These are phyloP conservation scores for Hirudo medicinalis DNA, from an alignment of 1,140 invertebrate genomes.

Conservation along the genomic window DNA sequence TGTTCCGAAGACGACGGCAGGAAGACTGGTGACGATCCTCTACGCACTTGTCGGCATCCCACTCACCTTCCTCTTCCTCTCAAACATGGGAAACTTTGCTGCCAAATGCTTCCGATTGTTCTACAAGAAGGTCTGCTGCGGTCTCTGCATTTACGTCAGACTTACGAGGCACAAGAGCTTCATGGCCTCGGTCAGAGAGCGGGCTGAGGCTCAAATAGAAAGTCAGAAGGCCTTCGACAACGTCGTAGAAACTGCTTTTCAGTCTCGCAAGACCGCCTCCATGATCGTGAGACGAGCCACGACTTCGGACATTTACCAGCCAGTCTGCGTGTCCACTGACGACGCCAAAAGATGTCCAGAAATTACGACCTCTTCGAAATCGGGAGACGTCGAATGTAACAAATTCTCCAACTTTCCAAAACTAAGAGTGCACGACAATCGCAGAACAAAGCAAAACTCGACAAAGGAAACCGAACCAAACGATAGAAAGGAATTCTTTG, in stretches of 20 bases:
- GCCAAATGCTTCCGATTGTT: constrained; percentile 30
- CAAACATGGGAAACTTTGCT: constrained; percentile 54
- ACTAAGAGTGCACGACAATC: too few relatives aligned
- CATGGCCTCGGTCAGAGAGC: not conserved
- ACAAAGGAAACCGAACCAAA: too few relatives aligned
- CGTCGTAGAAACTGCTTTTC: constrained; percentile 1
- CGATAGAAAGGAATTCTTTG: too few relatives aligned
- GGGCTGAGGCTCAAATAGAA: not conserved
- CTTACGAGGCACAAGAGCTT: not conserved
- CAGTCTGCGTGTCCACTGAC: too few relatives aligned
- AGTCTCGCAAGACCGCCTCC: not conserved
- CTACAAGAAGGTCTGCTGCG: constrained; percentile 29
- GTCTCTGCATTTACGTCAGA: constrained; percentile 21
- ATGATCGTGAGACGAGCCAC: not conserved
- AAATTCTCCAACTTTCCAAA: too few relatives aligned
- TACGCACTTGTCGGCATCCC: constrained; percentile 77
- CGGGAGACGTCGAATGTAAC: too few relatives aligned
- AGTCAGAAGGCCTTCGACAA: constrained; percentile 6
- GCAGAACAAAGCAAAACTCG: too few relatives aligned
- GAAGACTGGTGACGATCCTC: constrained; percentile 69
- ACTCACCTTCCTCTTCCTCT: constrained; percentile 69
- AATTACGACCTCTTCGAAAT: too few relatives aligned
- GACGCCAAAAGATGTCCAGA: too few relatives aligned
- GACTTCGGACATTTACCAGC: too few relatives aligned
- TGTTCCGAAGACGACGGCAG: constrained; percentile 69